phyloP scores from a whole-genome alignment of 92 coral and sea anemone species.

The Blastomussa wellsi region DNA sequence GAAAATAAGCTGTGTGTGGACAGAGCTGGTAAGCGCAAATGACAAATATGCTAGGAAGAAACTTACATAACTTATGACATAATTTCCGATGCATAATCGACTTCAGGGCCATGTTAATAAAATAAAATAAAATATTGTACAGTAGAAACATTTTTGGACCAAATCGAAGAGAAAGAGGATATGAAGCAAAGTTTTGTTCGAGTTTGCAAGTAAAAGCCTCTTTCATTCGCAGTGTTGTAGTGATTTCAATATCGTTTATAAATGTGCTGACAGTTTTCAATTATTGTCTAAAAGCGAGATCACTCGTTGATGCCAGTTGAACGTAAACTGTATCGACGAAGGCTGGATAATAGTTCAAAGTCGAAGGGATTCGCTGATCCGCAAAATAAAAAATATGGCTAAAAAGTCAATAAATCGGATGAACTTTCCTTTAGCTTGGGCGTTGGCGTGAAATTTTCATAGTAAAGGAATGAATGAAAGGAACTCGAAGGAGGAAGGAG shows the following conservation, averaged over 20 bases:
- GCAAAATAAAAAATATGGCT: too few relatives aligned
- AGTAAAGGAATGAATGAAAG: too few relatives aligned
- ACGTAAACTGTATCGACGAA: not conserved
- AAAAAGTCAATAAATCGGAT: too few relatives aligned
- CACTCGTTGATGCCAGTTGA: not conserved
- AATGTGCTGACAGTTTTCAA: not conserved
- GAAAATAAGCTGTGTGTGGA: not conserved
- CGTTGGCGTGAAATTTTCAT: too few relatives aligned
- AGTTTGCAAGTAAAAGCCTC: not conserved
- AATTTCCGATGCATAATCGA: not conserved
- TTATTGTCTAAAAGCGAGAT: not conserved
- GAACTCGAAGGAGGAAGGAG: too few relatives aligned
- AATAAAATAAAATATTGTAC: too few relatives aligned
- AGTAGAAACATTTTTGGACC: not conserved
- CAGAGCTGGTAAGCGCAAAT: not conserved
- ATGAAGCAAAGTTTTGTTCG: not conserved
- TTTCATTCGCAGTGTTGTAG: not conserved
- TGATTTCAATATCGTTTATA: not conserved
- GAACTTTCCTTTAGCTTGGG: too few relatives aligned
- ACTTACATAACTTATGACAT: too few relatives aligned
- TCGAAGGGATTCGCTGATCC: not conserved
- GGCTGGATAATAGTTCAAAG: not conserved
- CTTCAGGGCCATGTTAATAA: not conserved
- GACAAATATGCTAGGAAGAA: not conserved
- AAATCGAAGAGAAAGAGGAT: not conserved